These are phyloP conservation scores for Pampusana beccarii DNA, from an alignment of 2,113 vertebrate genomes.

Conservation along the genomic window DNA sequence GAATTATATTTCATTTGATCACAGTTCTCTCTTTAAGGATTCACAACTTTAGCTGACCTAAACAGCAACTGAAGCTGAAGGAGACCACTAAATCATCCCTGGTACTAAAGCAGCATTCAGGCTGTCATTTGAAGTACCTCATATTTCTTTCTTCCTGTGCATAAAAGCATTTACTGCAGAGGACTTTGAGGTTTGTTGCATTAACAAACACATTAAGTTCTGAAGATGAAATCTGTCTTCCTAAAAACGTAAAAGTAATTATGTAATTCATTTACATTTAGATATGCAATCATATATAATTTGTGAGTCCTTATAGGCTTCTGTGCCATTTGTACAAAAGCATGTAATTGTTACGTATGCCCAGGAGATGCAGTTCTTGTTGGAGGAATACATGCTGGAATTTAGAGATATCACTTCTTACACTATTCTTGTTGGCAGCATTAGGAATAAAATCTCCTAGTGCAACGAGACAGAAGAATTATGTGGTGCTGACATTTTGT, in stretches of 20 bases:
- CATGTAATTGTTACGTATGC: background rate
- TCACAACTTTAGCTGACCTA: slow-evolving; percentile 35
- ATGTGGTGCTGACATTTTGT: slow-evolving; percentile 40
- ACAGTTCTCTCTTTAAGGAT: background rate
- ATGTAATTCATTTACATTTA: slow-evolving; percentile 48
- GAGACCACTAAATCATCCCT: slow-evolving; percentile 10
- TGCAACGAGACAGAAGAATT: slow-evolving; percentile 23
- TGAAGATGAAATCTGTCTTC: slow-evolving; percentile 9
- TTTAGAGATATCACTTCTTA: slow-evolving; percentile 46
- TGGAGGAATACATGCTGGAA: slow-evolving; percentile 3
- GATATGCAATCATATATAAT: slow-evolving; percentile 7
- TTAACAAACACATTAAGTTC: slow-evolving; percentile 23
- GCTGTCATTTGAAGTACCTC: slow-evolving; percentile 5
- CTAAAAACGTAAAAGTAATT: slow-evolving; percentile 15
- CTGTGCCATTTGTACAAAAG: background rate
- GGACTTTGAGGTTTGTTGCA: background rate
- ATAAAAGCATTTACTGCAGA: slow-evolving; percentile 17
- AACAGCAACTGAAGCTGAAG: slow-evolving; percentile 15
- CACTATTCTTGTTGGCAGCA: slow-evolving; percentile 1
- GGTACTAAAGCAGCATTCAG: slow-evolving; percentile 7
- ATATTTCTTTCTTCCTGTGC: slow-evolving; percentile 21
- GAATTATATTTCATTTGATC: slow-evolving; percentile 13
- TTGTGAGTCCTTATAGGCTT: background rate
- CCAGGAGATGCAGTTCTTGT: slow-evolving; percentile 17
- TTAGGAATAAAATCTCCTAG: slow-evolving; percentile 26